These are phyloP conservation scores for Leptonema lineaticorne DNA, from an alignment of 1,140 invertebrate genomes.

Conservation along the genomic window DNA sequence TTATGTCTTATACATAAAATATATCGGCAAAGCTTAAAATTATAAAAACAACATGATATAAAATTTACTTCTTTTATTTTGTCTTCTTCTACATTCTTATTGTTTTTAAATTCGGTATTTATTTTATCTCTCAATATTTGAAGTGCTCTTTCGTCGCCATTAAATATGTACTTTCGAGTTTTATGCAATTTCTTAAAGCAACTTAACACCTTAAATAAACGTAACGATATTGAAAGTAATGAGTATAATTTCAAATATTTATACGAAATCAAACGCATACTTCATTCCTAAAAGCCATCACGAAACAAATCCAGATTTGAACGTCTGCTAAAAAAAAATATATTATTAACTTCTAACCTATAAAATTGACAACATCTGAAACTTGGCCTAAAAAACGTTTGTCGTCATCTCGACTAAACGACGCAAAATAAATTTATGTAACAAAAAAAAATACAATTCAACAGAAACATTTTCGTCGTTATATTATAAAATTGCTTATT, in stretches of 20 bases:
- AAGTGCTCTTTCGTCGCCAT: conserved; percentile 61
- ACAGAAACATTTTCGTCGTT: no score
- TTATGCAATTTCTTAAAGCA: conserved; percentile 66
- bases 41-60: no score
- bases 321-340: background rate
- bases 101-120: conserved; percentile 66
- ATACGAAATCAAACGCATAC: background rate
- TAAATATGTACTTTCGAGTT: conserved; percentile 62
- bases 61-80: conserved; percentile 59
- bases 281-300: background rate
- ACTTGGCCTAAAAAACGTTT: no score
- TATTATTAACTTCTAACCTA: no score
- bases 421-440: no score
- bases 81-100: conserved; percentile 57
- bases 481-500: no score
- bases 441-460: no score
- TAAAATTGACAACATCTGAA: no score
- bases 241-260: background rate
- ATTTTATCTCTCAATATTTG: conserved; percentile 61
- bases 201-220: conserved; percentile 57
- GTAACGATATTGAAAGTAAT: background rate
- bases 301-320: background rate
- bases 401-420: no score
- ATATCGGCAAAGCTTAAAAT: no score
- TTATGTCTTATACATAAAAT: no score